Percentiles rank a stretch among this genome's conserved stretches.
phyloP scores from a whole-genome alignment of 2,113 vertebrate genomes.

The Paradoxurus hermaphroditus region DNA sequence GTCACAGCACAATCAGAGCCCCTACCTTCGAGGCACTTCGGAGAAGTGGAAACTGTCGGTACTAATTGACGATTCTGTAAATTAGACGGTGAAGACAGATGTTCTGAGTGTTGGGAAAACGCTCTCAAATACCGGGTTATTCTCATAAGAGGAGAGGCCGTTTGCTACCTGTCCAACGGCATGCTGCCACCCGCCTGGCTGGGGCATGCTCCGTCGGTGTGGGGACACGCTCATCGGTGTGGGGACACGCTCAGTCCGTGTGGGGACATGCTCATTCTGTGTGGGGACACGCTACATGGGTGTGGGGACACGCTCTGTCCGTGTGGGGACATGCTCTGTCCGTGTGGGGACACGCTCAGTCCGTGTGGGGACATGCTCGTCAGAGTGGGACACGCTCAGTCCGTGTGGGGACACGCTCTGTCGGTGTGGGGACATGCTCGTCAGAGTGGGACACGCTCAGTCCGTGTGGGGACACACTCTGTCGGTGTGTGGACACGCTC shows the following conservation, averaged over 20 bases:
- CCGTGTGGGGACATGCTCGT: fast-evolving
- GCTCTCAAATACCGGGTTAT: background rate
- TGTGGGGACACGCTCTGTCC: background rate
- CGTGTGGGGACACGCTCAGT: fast-evolving
- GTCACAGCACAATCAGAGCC: fast-evolving
- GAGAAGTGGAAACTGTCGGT: background rate
- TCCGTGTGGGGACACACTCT: fast-evolving
- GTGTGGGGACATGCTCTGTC: fast-evolving
- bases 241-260: fast-evolving
- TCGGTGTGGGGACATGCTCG: fast-evolving
- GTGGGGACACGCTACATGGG: fast-evolving
- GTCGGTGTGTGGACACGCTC: background rate
- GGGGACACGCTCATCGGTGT: too few species aligned
- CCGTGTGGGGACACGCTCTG: fast-evolving
- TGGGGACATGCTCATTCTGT: too few species aligned
- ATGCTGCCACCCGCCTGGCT: background rate
- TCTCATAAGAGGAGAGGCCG: background rate
- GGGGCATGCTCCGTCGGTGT: fast-evolving
- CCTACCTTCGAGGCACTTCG: background rate
- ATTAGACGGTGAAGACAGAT: background rate
- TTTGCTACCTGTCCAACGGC: background rate
- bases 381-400: fast-evolving
- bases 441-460: fast-evolving
- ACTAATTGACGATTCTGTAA: background rate
- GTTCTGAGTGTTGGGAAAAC: background rate